phyloP scores from a whole-genome alignment of 2,888 invertebrate genomes.

The Capitulum mitella region DNA sequence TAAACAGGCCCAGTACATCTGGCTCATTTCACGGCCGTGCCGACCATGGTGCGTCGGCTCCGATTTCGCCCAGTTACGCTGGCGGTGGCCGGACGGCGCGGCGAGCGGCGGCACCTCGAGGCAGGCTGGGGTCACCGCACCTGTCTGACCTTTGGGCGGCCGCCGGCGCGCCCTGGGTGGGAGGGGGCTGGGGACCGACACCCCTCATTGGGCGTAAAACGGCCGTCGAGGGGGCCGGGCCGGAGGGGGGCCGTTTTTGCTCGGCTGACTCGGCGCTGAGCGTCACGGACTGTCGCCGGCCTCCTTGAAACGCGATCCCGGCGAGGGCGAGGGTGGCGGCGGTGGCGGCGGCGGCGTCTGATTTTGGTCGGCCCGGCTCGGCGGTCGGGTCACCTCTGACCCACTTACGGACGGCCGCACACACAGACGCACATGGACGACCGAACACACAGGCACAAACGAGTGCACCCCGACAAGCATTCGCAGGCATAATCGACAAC shows the following conservation, averaged over 20 bases:
- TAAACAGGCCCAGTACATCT: not conserved
- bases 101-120: not conserved
- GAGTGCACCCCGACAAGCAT: too few species aligned
- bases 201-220: constrained; percentile 12
- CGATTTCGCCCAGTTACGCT: not conserved
- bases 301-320: not conserved
- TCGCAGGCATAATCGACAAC: too few species aligned
- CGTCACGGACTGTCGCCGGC: not conserved
- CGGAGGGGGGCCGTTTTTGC: not conserved
- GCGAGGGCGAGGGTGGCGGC: not conserved
- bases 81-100: not conserved
- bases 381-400: not conserved
- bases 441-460: too few species aligned
- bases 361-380: not conserved
- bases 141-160: not conserved
- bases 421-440: too few species aligned
- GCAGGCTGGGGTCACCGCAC: not conserved
- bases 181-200: not conserved
- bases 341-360: not conserved
- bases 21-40: constrained; percentile 6
- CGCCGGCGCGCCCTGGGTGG: not conserved
- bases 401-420: too few species aligned
- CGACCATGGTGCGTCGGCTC: not conserved
- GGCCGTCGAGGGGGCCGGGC: not conserved
- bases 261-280: not conserved